Conservation (phyloP, 2,797 vertebrate genomes). For the Urocyon cinereoargenteus region DNA sequence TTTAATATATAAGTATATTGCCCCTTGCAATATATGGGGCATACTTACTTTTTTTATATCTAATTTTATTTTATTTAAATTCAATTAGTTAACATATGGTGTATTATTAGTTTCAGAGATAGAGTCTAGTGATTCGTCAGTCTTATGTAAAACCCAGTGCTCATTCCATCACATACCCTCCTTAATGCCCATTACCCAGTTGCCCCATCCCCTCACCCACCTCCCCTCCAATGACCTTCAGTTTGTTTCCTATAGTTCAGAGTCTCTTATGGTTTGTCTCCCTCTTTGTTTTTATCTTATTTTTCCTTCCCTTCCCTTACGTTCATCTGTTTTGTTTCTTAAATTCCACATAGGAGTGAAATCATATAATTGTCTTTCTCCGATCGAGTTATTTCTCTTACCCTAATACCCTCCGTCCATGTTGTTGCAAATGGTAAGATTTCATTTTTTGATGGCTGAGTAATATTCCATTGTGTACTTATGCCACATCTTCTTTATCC, state of each 20-base stretch:
- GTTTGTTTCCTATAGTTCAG: neutral
- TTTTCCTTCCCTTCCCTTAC: neutral
- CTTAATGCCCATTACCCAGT: neutral
- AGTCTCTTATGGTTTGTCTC: neutral
- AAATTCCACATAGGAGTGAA: neutral
- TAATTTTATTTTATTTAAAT: neutral
- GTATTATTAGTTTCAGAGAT: neutral
- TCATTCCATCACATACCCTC: neutral
- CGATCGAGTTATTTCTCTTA: neutral
- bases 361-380: neutral
- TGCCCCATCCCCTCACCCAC: neutral
- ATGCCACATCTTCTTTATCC: neutral
- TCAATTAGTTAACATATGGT: neutral
- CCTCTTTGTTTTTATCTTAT: neutral
- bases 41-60: neutral
- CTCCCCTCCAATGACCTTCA: neutral
- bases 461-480: neutral
- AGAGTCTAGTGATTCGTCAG: neutral
- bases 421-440: neutral
- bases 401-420: neutral
- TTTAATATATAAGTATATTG: too few species aligned
- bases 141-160: neutral
- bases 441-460: neutral
- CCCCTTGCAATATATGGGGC: neutral
- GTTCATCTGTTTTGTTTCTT: neutral